phyloP scores from a whole-genome alignment of 2,888 invertebrate genomes.

The Arctia plantaginis region DNA sequence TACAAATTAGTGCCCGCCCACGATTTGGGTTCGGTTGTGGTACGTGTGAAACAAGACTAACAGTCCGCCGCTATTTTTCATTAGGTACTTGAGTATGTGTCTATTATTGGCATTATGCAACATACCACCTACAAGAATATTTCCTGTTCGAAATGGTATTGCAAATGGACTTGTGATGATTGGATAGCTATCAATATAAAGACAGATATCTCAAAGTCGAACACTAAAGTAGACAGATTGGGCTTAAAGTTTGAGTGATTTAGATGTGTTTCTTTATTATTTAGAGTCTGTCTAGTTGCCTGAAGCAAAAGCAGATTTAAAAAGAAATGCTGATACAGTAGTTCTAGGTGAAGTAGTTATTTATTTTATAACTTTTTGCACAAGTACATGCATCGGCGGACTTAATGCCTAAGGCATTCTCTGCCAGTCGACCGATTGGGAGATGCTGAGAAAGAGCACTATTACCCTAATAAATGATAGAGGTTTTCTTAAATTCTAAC shows the following conservation, averaged over 20 bases:
- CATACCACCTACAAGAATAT: background rate
- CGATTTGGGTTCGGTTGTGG: background rate
- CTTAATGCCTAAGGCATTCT: no score
- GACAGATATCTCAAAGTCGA: background rate
- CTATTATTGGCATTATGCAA: conserved; percentile 9
- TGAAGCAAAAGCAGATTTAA: no score
- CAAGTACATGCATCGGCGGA: no score
- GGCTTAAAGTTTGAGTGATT: background rate
- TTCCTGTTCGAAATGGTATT: background rate
- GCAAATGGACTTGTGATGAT: background rate
- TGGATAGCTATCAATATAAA: background rate
- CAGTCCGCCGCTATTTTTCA: background rate
- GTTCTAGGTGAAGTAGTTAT: no score
- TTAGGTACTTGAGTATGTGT: conserved; percentile 3
- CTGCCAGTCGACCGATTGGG: no score
- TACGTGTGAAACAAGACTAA: background rate
- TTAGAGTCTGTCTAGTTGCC: background rate
- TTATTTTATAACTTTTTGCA: no score
- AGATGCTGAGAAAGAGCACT: no score
- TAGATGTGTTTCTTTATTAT: background rate
- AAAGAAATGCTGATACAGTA: no score
- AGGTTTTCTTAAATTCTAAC: no score
- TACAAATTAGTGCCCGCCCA: background rate
- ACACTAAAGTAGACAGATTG: background rate
- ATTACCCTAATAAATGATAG: no score